These are phyloP conservation scores for Brachylomia viminalis DNA, from an alignment of 2,888 invertebrate species.

Conservation along the genomic window DNA sequence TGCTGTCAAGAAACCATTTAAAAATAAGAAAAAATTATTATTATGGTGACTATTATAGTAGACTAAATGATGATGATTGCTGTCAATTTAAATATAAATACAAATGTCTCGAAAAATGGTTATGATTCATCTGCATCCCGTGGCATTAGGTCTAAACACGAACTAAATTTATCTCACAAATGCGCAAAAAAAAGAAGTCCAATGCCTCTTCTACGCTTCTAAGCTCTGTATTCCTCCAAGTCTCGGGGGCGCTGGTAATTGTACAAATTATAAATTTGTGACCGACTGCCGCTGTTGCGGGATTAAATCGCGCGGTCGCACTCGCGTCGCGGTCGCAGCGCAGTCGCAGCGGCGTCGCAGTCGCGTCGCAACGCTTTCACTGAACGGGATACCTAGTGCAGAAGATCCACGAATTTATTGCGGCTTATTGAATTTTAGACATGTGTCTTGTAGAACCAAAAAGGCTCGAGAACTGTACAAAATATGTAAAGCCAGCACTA, in stretches of 20 bases:
- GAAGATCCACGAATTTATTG: background rate
- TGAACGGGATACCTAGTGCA: background rate
- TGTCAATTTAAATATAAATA: background rate
- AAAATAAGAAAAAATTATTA: too few relatives aligned
- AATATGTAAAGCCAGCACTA: background rate
- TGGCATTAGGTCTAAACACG: background rate
- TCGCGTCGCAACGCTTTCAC: slow-evolving; percentile 55
- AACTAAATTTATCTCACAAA: background rate
- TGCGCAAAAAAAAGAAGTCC: background rate
- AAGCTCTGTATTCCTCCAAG: slow-evolving; percentile 72
- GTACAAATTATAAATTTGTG: slow-evolving; percentile 90
- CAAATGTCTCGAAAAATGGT: too few relatives aligned
- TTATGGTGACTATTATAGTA: too few relatives aligned
- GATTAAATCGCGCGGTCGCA: slow-evolving; percentile 78
- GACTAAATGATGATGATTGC: too few relatives aligned
- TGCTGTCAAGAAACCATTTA: background rate
- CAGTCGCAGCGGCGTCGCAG: slow-evolving; percentile 64
- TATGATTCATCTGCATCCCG: background rate
- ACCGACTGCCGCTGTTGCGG: slow-evolving; percentile 81
- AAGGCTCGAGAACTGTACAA: background rate
- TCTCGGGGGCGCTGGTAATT: slow-evolving; percentile 86
- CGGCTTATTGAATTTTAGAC: too few relatives aligned
- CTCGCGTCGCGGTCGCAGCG: slow-evolving; percentile 62
- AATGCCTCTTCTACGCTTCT: slow-evolving; percentile 53
- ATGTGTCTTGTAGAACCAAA: background rate